These are phyloP conservation scores for Okamejei kenojei DNA, from an alignment of 2,797 vertebrate genomes.

Conservation along the genomic window DNA sequence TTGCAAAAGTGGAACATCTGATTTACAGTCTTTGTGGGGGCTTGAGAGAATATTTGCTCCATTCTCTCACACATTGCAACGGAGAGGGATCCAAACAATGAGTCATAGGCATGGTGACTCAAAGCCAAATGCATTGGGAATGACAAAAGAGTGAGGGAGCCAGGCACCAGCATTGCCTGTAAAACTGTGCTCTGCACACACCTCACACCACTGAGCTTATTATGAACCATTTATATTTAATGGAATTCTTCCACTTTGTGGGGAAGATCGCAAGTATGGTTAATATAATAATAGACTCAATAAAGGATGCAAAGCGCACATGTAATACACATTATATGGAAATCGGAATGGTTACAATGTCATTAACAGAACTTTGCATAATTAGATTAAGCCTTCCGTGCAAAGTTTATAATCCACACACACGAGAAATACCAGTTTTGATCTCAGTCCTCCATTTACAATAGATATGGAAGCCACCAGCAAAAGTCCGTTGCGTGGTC, in stretches of 20 bases:
- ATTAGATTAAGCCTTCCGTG: background rate
- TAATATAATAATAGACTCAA: background rate
- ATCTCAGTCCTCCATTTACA: background rate
- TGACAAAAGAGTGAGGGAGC: background rate
- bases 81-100: background rate
- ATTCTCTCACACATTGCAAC: background rate
- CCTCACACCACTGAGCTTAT: background rate
- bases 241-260: background rate
- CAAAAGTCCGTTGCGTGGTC: no score
- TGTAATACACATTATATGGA: background rate
- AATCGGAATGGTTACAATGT: background rate
- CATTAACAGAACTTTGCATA: background rate
- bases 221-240: background rate
- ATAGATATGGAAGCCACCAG: background rate
- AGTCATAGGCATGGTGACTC: conserved; percentile 1
- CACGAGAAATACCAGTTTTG: background rate
- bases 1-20: background rate
- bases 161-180: background rate
- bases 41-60: background rate
- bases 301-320: background rate
- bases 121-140: conserved; percentile 1
- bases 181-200: background rate
- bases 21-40: background rate
- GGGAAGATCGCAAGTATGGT: no score
- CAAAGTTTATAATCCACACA: background rate